phyloP scores from a whole-genome alignment of 2,888 invertebrate species.

The Coleophora deauratella region DNA sequence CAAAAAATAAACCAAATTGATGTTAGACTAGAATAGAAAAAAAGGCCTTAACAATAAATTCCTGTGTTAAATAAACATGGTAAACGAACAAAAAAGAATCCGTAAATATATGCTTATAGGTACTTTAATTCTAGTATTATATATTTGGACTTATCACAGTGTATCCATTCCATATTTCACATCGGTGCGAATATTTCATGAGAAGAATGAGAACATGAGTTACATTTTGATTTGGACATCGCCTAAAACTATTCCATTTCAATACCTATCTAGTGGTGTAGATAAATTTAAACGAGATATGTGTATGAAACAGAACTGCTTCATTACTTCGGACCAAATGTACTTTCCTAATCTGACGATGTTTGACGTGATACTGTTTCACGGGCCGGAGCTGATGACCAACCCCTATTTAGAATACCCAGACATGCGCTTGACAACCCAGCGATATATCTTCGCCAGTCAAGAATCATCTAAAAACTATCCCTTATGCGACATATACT shows the following conservation, averaged over 20 bases:
- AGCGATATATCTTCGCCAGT: constrained; percentile 46
- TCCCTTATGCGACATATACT: constrained; percentile 31
- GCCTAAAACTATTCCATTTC: constrained; percentile 26
- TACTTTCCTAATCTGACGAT: constrained; percentile 17
- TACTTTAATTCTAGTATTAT: no score
- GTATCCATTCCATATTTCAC: neutral
- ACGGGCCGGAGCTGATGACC: constrained; percentile 26
- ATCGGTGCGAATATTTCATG: neutral
- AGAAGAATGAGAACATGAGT: constrained; percentile 18
- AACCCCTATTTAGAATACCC: constrained; percentile 20
- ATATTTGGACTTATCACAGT: no score
- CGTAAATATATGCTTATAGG: no score
- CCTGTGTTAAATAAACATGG: no score
- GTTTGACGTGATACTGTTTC: constrained; percentile 31
- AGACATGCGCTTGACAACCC: constrained; percentile 28
- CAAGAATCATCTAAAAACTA: constrained; percentile 47
- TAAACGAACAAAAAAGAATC: no score
- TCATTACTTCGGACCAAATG: constrained; percentile 24
- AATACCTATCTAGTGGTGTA: constrained; percentile 27
- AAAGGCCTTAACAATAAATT: no score
- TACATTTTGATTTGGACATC: constrained; percentile 40
- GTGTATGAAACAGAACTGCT: constrained; percentile 30
- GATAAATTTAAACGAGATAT: constrained; percentile 25
- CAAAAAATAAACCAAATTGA: no score
- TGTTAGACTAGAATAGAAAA: no score